Conservation (phyloP, 2,888 invertebrate genomes). For the Eustalomyia histrio region DNA sequence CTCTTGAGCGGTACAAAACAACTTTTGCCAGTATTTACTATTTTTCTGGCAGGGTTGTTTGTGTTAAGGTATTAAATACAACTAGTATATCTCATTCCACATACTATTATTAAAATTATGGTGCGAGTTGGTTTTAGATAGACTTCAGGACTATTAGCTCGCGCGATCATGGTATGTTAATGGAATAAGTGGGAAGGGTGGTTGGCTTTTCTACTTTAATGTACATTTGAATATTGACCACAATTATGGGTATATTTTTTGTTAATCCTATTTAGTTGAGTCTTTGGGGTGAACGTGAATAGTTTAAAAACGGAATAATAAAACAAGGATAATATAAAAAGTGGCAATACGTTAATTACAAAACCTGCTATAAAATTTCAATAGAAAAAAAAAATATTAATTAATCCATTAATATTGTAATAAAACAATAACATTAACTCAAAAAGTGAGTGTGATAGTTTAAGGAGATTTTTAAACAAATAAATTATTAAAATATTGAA, state of each 20-base stretch:
- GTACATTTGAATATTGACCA: conserved; percentile 62
- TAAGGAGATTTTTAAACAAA: neutral
- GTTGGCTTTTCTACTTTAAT: conserved; percentile 7
- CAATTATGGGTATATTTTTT: conserved; percentile 52
- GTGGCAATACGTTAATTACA: neutral
- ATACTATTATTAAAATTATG: neutral
- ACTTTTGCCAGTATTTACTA: too few relatives aligned
- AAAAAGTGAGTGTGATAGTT: neutral
- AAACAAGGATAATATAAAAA: neutral
- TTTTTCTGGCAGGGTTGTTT: too few relatives aligned
- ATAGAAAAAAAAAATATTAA: too few relatives aligned
- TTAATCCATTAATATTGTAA: neutral
- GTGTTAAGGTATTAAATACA: too few relatives aligned
- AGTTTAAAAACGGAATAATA: conserved; percentile 43
- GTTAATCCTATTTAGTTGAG: conserved; percentile 44
- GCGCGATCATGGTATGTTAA: conserved; percentile 32
- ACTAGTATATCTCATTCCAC: too few relatives aligned
- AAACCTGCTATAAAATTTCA: too few relatives aligned
- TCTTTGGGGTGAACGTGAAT: conserved; percentile 53
- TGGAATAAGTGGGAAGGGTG: neutral
- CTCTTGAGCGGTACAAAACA: too few relatives aligned
- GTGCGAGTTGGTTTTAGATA: conserved; percentile 22
- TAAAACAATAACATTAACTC: neutral
- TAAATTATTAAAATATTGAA: too few relatives aligned
- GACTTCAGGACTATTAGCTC: conserved; percentile 40